These are phyloP conservation scores for Vanessa cardui DNA, from an alignment of 2,888 invertebrate genomes.

Conservation along the genomic window DNA sequence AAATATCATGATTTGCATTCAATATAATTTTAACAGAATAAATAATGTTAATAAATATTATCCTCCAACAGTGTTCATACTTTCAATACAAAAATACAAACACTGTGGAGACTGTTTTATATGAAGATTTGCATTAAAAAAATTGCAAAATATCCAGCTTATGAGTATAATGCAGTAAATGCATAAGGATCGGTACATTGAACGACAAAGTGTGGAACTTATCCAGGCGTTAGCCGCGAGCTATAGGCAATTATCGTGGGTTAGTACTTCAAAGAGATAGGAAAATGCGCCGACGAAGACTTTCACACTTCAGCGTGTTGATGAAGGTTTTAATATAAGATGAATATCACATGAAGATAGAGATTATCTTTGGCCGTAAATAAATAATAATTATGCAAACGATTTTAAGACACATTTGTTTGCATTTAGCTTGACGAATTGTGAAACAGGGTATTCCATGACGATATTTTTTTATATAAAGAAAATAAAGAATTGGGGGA, in stretches of 20 bases:
- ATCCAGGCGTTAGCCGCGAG: constrained; percentile 55
- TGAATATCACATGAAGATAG: not conserved
- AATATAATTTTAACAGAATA: no score
- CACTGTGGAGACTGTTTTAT: no score
- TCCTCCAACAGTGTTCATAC: no score
- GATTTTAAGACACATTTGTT: no score
- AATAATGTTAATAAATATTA: no score
- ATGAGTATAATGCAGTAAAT: constrained; percentile 10
- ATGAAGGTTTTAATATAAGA: constrained; percentile 20
- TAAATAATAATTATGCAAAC: not conserved
- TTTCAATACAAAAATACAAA: no score
- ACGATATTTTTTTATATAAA: no score
- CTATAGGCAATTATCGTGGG: constrained; percentile 76
- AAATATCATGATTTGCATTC: no score
- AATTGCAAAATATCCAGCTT: not conserved
- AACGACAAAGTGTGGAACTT: constrained; percentile 22
- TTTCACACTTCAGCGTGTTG: constrained; percentile 40
- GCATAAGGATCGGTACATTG: constrained; percentile 17
- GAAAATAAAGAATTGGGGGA: no score
- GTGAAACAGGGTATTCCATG: no score
- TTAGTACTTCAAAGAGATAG: constrained; percentile 71
- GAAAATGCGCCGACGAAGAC: constrained; percentile 47
- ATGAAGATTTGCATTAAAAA: no score
- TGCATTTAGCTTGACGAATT: no score
- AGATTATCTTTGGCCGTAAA: not conserved